Evolutionary conservation across 2,797 vertebrate species (phyloP), one percentile per base, ranked within the genome.

Genomic region (Spinus olivaceus): DNA sequence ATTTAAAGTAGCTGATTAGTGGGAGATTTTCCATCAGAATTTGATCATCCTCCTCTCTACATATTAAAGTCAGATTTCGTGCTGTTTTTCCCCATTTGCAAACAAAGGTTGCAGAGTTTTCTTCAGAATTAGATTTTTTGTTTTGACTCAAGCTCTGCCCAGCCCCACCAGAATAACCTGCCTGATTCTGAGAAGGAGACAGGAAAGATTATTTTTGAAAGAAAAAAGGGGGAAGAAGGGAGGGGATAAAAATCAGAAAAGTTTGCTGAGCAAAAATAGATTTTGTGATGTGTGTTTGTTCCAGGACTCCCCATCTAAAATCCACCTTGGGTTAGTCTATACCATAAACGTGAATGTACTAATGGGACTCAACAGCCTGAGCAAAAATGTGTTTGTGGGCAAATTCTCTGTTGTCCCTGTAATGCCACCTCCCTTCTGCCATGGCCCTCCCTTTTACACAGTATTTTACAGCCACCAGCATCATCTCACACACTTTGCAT

Each of bases 1-100:
- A 87, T 84, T 66, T 65, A 9, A 64, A 95, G 81, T 92, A 90
- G 74, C 73, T 85, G 77, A 93, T 93, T 89, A 66, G 67, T 46
- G 33, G 53, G 66, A 76, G 79, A 91, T 89, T 91, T 94, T 80
- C 81, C 53, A 72, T 74, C n/a, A 82, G 39, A 64, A 46, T 92
- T 77, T 85, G 22, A 82, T 94, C 73, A 82, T 88, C 83, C 67
- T 42, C 12, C 60, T 91, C 44, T 71, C 44, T 64, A 28, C 41
- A 16, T 41, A 30, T 28, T 73, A 59, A 86, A 93, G 39, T 39
- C 49, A 79, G 30, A 56, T 49, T 74, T 56, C 49, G 20, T 53
- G 12, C 60, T 86, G 3, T 42, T 91, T 93, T 60, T n/a, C 51
- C 47, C 49, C 21, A n/a, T 81, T 84, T 82, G 17, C 71, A 67